Evolutionary conservation across 2,113 vertebrate species (phyloP), one percentile per base, ranked within the genome.

Genomic region (Ornithorhynchus anatinus): DNA sequence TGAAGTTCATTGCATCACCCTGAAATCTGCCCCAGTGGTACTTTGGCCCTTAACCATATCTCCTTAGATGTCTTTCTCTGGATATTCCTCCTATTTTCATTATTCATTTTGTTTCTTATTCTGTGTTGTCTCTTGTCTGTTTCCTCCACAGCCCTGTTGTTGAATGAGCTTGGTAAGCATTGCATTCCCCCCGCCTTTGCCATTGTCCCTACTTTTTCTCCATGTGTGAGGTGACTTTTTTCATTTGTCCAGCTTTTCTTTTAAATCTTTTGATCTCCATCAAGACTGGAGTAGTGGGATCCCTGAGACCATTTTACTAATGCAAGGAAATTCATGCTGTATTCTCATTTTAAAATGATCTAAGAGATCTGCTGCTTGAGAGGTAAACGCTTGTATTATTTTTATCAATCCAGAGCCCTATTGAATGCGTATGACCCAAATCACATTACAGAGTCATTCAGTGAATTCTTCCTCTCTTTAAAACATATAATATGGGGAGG

Each of bases 151-250:
- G 94, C 94, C 88, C 92, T 94, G 90, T 94, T 95, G 85, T 94
- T 95, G 90, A 94, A 90, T 94, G 94, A 95, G 93, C 89, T 94
- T 93, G 94, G 94, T 95, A 95, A 95, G 94, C 92, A 75, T 59
- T 81, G 67, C 90, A 90, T 92, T 92, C 74, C 54, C 91, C 84
- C 31, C 82, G 87, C 84, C 80, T 87, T 88, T 90, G 74, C 77
- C 89, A 81, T 91, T 84, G 84, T 68, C 61, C 65, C 78, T 62
- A 44, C 70, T 70, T 84, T 62, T 80, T 80, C 70, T 37, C 0
- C 81, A 76, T 84, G 83, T 13, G 1, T 81, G 62, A 72, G 39
- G 35, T 39, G 23, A 1, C 65, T 53, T 39, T 79, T 77, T 17
- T 6, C 59, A 66, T 32, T 59, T 59, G 53, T 78, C 65, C 65